A percentile compares a stretch with the other conserved stretches of the same genome.
phyloP scores from a whole-genome alignment of 1,140 invertebrate genomes.

The Nixonia krombeini region DNA sequence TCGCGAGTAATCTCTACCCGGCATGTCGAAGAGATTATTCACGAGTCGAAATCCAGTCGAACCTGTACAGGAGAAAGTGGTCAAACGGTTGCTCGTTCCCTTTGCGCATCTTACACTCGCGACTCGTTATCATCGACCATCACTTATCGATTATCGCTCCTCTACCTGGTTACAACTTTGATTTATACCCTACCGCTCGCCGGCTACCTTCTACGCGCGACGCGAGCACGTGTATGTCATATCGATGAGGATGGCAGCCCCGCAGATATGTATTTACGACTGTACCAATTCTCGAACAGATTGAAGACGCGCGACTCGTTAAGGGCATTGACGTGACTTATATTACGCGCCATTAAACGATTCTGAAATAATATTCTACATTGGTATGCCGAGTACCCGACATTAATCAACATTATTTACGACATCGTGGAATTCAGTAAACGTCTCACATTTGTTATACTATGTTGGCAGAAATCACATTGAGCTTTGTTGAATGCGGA shows the following conservation, averaged over 20 bases:
- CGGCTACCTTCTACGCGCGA: not conserved
- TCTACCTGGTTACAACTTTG: not conserved
- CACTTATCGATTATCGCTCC: not conserved
- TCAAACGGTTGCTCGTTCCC: constrained; percentile 40
- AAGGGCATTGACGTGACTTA: not conserved
- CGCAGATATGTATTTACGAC: not conserved
- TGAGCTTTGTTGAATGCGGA: too few relatives aligned
- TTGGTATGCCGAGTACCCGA: not conserved
- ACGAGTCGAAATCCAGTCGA: constrained; percentile 31
- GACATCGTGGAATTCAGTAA: not conserved
- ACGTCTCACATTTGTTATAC: not conserved
- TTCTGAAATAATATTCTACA: not conserved
- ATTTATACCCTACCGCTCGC: not conserved
- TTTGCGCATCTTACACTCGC: constrained; percentile 30
- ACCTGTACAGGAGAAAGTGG: constrained; percentile 45
- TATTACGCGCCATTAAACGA: not conserved
- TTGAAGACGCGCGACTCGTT: not conserved
- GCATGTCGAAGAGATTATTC: constrained; percentile 3
- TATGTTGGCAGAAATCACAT: too few relatives aligned
- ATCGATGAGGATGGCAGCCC: not conserved
- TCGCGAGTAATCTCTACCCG: constrained; percentile 4
- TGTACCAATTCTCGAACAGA: not conserved
- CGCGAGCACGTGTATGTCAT: not conserved
- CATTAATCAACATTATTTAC: not conserved
- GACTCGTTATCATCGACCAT: constrained; percentile 6